Evolutionary conservation across 2,888 invertebrate species (phyloP).

Genomic region (Cephus sareptanus): DNA sequence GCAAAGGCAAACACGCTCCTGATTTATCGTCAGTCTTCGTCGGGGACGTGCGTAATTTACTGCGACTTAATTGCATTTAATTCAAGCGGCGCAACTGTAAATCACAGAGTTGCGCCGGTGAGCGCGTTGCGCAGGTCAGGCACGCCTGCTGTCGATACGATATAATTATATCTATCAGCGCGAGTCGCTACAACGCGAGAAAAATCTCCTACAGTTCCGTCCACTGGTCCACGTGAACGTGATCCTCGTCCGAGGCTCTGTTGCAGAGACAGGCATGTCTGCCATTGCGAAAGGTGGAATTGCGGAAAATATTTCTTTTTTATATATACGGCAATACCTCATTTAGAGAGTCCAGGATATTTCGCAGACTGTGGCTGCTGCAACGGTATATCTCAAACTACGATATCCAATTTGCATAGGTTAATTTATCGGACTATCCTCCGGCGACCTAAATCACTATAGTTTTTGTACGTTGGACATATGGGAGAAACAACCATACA

Average conservation of each 20-base stretch:
- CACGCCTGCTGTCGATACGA: slow-evolving; percentile 55
- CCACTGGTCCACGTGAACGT: no score
- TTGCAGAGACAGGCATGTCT: background rate
- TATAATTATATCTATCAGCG: slow-evolving; percentile 41
- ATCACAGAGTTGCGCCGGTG: slow-evolving; percentile 47
- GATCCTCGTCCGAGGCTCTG: background rate
- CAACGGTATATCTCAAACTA: background rate
- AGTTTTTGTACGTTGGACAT: background rate
- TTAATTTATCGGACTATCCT: background rate
- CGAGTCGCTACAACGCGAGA: background rate
- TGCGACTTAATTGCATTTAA: slow-evolving; percentile 58
- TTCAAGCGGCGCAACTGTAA: slow-evolving; percentile 54
- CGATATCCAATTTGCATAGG: background rate
- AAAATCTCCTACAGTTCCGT: background rate
- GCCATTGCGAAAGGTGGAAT: background rate
- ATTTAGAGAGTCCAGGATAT: background rate
- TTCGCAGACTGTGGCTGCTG: background rate
- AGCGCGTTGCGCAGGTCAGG: slow-evolving; percentile 52
- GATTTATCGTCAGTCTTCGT: slow-evolving; percentile 42
- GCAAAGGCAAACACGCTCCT: slow-evolving; percentile 46
- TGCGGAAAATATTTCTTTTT: background rate
- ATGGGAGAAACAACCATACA: background rate
- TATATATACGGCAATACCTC: background rate
- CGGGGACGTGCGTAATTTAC: slow-evolving; percentile 45
- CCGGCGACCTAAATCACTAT: background rate